These are phyloP conservation scores for Leptoclinus maculatus DNA, from an alignment of 2,797 vertebrate genomes.

Conservation along the genomic window DNA sequence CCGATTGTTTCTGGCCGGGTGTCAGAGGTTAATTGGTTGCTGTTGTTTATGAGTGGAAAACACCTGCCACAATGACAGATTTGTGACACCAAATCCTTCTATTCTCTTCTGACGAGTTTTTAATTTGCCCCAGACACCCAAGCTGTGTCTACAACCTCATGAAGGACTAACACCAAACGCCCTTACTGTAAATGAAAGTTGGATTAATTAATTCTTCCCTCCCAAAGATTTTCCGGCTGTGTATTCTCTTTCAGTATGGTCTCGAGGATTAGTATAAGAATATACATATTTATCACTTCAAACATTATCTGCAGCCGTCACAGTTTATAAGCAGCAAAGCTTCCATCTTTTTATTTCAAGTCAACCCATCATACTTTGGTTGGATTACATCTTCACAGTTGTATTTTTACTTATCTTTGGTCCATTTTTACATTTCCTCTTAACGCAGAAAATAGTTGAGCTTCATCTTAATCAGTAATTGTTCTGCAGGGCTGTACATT, in stretches of 20 bases:
- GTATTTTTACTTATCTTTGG: conserved; percentile 42
- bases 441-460: conserved; percentile 48
- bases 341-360: conserved; percentile 39
- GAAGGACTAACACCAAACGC: conserved; percentile 4
- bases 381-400: conserved; percentile 41
- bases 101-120: conserved; percentile 40
- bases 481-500: conserved; percentile 25
- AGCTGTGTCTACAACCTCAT: conserved; percentile 19
- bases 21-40: conserved; percentile 73
- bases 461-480: conserved; percentile 25
- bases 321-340: conserved; percentile 15
- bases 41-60: conserved; percentile 71
- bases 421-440: conserved; percentile 32
- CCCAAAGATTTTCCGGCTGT: conserved; percentile 7
- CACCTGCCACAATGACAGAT: conserved; percentile 49
- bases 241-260: conserved; percentile 1
- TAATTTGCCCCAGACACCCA: conserved; percentile 40
- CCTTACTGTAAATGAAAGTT: conserved; percentile 40
- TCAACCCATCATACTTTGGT: conserved; percentile 19
- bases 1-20: conserved; percentile 50
- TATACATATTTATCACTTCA: conserved; percentile 28
- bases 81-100: conserved; percentile 43
- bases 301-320: conserved; percentile 36
- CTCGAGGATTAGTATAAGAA: conserved; percentile 44
- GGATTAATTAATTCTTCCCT: conserved; percentile 31